A percentile compares a stretch with the other conserved stretches of the same genome.
phyloP scores from a whole-genome alignment of 37 sponge, comb jelly and placozoan genomes.

The Eunapius fragilis region DNA sequence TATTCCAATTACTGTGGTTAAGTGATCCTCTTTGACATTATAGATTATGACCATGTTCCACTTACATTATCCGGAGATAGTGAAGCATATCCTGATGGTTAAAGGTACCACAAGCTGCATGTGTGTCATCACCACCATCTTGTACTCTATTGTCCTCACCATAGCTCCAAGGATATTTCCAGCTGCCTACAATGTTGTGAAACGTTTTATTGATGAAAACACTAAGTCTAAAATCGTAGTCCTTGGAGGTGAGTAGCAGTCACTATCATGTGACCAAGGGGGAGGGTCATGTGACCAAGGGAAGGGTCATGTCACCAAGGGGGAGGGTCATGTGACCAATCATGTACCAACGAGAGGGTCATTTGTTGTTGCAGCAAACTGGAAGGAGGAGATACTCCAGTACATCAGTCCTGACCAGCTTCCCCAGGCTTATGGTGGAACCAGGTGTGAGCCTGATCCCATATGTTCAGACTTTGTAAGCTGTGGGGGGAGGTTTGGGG shows the following conservation, averaged over 20 bases:
- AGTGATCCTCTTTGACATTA: neutral
- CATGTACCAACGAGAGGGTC: neutral
- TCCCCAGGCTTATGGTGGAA: slow-evolving; percentile 69
- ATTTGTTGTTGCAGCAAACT: slow-evolving; percentile 36
- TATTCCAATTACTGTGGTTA: too few species aligned
- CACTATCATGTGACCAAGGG: neutral
- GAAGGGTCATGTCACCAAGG: neutral
- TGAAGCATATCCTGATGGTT: slow-evolving; percentile 32
- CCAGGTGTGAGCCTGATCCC: slow-evolving; percentile 72
- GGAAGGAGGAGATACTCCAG: slow-evolving; percentile 65
- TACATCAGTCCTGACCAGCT: slow-evolving; percentile 74
- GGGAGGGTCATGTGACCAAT: neutral
- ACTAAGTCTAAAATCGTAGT: slow-evolving; percentile 61
- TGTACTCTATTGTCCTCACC: neutral
- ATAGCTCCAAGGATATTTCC: slow-evolving; percentile 64
- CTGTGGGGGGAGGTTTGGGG: neutral
- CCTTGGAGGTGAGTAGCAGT: slow-evolving; percentile 35
- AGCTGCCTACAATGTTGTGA: slow-evolving; percentile 63
- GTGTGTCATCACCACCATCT: neutral
- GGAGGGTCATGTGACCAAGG: neutral
- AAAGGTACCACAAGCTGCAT: slow-evolving; percentile 29
- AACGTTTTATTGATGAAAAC: slow-evolving; percentile 52
- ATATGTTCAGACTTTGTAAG: slow-evolving; percentile 55
- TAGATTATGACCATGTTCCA: slow-evolving; percentile 48
- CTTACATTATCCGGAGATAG: slow-evolving; percentile 58